Conservation (phyloP, 2,888 invertebrate genomes). For the Philereme vetulata region DNA sequence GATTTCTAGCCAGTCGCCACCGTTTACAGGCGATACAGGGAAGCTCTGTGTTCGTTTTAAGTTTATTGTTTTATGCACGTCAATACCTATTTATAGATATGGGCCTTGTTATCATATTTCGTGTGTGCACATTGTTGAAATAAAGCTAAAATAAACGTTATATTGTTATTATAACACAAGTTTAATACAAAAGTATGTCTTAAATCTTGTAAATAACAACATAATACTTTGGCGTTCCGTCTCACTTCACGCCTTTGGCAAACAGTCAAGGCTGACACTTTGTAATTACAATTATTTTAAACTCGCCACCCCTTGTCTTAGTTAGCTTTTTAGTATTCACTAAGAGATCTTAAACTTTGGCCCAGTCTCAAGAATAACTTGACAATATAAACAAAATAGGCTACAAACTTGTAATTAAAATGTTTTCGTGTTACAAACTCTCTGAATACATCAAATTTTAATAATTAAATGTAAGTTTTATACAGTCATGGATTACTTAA, state of each 20-base stretch:
- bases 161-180: too few species aligned
- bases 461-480: too few species aligned
- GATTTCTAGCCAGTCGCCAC: too few species aligned
- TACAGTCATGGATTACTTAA: too few species aligned
- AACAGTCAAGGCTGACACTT: slow-evolving; percentile 29
- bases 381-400: slow-evolving; percentile 27
- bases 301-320: slow-evolving; percentile 28
- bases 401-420: slow-evolving; percentile 22
- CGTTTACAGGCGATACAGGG: too few species aligned
- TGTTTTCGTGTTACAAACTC: slow-evolving; percentile 12
- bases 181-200: too few species aligned
- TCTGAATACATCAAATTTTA: not conserved
- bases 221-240: slow-evolving; percentile 15
- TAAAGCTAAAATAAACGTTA: too few species aligned
- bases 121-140: too few species aligned
- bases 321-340: slow-evolving; percentile 34
- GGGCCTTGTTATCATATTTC: too few species aligned
- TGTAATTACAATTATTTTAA: slow-evolving; percentile 37
- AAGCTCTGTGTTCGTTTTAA: too few species aligned
- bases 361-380: slow-evolving; percentile 30
- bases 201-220: slow-evolving; percentile 13
- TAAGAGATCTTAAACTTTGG: slow-evolving; percentile 30
- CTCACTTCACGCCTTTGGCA: slow-evolving; percentile 27
- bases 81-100: too few species aligned
- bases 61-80: too few species aligned